Evolutionary conservation across 2,888 invertebrate genomes (phyloP).

Genomic region (Oeneis ivallda): DNA sequence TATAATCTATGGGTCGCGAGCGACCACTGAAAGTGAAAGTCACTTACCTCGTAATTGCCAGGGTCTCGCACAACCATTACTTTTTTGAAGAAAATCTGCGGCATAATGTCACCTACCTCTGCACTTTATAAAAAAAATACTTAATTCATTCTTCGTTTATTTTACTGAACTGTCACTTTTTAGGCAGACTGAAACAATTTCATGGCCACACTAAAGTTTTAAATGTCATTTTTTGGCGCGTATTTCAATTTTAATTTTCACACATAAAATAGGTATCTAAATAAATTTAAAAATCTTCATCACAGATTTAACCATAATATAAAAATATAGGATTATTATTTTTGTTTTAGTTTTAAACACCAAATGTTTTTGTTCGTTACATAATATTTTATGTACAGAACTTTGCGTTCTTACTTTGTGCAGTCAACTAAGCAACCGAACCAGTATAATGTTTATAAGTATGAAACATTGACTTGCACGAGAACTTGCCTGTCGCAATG

Average conservation of each 20-base stretch:
- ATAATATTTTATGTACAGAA: conserved; percentile 46
- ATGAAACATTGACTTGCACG: conserved; percentile 67
- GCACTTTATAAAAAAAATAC: conserved; percentile 28
- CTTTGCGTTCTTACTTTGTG: conserved; percentile 71
- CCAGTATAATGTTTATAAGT: conserved; percentile 75
- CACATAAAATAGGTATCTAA: not conserved
- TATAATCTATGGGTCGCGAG: conserved; percentile 31
- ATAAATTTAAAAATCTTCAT: too few species aligned
- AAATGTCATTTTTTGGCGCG: conserved; percentile 30
- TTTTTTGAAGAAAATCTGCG: conserved; percentile 80
- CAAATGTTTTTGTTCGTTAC: conserved; percentile 16
- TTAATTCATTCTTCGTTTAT: conserved; percentile 7
- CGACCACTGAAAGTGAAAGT: conserved; percentile 69
- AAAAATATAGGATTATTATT: not conserved
- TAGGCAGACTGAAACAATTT: conserved; percentile 39
- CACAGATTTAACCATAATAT: not conserved
- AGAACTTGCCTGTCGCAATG: conserved; percentile 69
- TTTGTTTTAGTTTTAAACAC: conserved; percentile 1
- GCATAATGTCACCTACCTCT: conserved; percentile 67
- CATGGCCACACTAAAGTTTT: conserved; percentile 35
- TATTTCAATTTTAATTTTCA: conserved; percentile 9
- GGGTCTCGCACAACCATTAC: conserved; percentile 77
- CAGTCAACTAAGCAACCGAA: conserved; percentile 71
- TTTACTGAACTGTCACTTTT: conserved; percentile 35
- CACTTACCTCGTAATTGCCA: conserved; percentile 72